These are phyloP conservation scores for Lemur catta DNA, from an alignment of 2,797 vertebrate genomes.

Conservation along the genomic window DNA sequence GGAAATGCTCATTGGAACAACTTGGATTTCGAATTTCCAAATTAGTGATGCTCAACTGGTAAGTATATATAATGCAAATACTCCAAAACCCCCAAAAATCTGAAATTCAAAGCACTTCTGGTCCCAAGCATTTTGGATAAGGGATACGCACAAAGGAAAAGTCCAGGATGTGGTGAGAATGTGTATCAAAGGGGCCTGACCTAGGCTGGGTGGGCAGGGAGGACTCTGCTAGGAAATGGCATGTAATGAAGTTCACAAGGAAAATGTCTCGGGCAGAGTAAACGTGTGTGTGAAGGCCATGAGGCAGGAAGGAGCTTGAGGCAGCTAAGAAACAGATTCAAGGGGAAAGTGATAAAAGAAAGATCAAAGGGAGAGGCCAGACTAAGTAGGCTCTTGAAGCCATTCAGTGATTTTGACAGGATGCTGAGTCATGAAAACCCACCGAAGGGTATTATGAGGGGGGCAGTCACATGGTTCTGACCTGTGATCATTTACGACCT, in stretches of 20 bases:
- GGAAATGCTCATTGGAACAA: background rate
- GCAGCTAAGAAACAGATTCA: background rate
- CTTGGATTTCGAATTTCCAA: background rate
- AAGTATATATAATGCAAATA: background rate
- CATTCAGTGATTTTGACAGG: background rate
- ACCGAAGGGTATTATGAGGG: background rate
- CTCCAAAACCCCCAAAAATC: background rate
- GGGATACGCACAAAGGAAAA: background rate
- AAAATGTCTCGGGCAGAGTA: background rate
- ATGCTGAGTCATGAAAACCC: background rate
- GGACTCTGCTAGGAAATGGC: background rate
- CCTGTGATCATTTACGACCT: background rate
- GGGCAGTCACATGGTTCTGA: background rate
- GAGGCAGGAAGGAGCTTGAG: background rate
- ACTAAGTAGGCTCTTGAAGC: background rate
- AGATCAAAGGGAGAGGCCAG: background rate
- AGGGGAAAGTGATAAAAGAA: background rate
- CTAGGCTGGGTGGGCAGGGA: background rate
- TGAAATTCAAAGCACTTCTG: background rate
- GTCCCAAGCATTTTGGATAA: background rate
- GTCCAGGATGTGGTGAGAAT: background rate
- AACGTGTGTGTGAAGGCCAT: background rate
- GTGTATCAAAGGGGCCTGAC: background rate
- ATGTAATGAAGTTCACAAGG: background rate
- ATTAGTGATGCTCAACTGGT: background rate